Percentiles rank a stretch among this genome's conserved stretches.
phyloP scores from a whole-genome alignment of 2,113 vertebrate genomes.

The Lynx canadensis region DNA sequence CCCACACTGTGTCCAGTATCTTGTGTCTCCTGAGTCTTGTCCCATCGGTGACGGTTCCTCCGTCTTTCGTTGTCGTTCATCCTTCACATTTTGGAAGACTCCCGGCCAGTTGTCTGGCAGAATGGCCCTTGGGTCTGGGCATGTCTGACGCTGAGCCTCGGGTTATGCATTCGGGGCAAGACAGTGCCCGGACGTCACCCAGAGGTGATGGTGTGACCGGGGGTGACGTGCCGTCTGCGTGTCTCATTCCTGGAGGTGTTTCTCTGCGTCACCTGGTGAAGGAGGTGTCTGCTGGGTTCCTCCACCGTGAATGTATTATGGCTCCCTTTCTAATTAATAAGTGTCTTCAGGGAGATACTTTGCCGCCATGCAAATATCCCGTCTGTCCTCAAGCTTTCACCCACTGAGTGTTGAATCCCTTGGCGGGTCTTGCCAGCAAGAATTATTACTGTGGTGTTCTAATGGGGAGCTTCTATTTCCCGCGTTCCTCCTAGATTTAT shows the following conservation, averaged over 20 bases:
- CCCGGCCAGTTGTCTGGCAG: neutral
- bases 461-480: neutral
- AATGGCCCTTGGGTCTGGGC: neutral
- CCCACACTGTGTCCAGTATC: neutral
- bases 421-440: neutral
- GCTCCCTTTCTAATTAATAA: neutral
- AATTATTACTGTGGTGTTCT: neutral
- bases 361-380: neutral
- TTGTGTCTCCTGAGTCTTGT: neutral
- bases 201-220: fast-evolving
- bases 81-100: neutral
- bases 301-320: neutral
- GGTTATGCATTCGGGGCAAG: neutral
- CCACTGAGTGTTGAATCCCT: neutral
- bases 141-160: neutral
- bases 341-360: neutral
- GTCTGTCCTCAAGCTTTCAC: neutral
- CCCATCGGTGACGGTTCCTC: neutral
- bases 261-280: neutral
- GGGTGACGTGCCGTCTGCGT: fast-evolving
- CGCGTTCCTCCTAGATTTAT: neutral
- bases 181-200: neutral
- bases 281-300: neutral
- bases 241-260: neutral
- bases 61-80: neutral